Percentiles rank a stretch among this genome's conserved stretches.
Evolutionary conservation across 2,888 invertebrate species (phyloP).

Genomic region (Corbicula japonica): DNA sequence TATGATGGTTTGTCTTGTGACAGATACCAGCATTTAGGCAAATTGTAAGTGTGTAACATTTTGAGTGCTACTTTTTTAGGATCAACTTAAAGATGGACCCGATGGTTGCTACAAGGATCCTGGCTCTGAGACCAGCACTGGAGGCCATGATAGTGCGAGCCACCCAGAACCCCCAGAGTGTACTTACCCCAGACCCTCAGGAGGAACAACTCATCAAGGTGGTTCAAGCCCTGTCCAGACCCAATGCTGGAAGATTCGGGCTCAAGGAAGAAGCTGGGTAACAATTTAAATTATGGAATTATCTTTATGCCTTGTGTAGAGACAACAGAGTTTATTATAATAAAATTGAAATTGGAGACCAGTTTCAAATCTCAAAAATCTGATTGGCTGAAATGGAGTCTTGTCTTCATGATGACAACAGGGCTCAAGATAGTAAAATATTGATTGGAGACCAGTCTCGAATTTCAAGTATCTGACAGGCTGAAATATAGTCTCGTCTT

Average conservation of each 20-base stretch:
- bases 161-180: constrained; percentile 92
- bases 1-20: no score
- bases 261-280: constrained; percentile 66
- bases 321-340: background rate
- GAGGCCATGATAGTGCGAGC: constrained; percentile 94
- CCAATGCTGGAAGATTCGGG: constrained; percentile 89
- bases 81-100: constrained; percentile 95
- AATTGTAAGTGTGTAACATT: no score
- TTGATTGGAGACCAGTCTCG: no score
- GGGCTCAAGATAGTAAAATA: no score
- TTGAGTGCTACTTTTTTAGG: no score
- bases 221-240: constrained; percentile 91
- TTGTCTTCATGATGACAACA: background rate
- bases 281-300: background rate
- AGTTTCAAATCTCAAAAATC: background rate
- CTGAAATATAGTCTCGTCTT: no score
- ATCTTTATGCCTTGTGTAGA: background rate
- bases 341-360: background rate
- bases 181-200: constrained; percentile 91
- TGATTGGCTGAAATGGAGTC: background rate
- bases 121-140: constrained; percentile 95
- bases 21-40: no score
- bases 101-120: constrained; percentile 92
- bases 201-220: constrained; percentile 89
- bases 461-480: no score